A percentile compares a stretch with the other conserved stretches of the same genome.
Evolutionary conservation across 2,888 invertebrate species (phyloP).

Genomic region (Microctonus hyperodae): DNA sequence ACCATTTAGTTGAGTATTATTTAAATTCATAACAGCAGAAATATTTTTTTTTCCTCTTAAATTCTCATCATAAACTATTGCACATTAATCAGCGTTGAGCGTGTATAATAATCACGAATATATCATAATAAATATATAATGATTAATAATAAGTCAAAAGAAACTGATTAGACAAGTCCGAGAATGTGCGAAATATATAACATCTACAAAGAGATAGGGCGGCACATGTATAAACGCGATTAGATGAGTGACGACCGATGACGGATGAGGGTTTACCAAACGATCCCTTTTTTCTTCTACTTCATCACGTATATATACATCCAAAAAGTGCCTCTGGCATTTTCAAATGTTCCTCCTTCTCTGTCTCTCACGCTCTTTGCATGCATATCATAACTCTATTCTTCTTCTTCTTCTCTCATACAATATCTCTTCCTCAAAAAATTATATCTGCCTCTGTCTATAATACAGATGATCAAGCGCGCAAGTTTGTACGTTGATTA

Average conservation of each 20-base stretch:
- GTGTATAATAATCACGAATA: too few species aligned
- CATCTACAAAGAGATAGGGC: neutral
- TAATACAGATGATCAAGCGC: constrained; percentile 34
- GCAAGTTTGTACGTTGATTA: constrained; percentile 36
- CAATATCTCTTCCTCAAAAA: neutral
- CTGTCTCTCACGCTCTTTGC: constrained; percentile 26
- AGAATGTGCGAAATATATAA: constrained; percentile 6
- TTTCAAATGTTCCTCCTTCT: constrained; percentile 28
- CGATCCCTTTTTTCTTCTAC: constrained; percentile 29
- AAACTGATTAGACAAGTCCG: neutral
- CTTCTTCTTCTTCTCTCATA: constrained; percentile 13
- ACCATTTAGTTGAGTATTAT: too few species aligned
- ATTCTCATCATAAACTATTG: too few species aligned
- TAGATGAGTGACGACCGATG: constrained; percentile 47
- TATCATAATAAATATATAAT: too few species aligned
- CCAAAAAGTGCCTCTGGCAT: constrained; percentile 27
- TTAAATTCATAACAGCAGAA: too few species aligned
- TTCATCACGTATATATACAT: neutral
- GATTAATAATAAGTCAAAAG: neutral
- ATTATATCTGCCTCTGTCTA: constrained; percentile 21
- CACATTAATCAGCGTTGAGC: too few species aligned
- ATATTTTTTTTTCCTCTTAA: too few species aligned
- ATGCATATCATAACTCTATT: neutral
- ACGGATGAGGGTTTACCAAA: constrained; percentile 48
- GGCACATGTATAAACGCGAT: constrained; percentile 34